A percentile compares a stretch with the other conserved stretches of the same genome.
Evolutionary conservation across 2,888 invertebrate genomes (phyloP).

Genomic region (Zelleria hepariella): DNA sequence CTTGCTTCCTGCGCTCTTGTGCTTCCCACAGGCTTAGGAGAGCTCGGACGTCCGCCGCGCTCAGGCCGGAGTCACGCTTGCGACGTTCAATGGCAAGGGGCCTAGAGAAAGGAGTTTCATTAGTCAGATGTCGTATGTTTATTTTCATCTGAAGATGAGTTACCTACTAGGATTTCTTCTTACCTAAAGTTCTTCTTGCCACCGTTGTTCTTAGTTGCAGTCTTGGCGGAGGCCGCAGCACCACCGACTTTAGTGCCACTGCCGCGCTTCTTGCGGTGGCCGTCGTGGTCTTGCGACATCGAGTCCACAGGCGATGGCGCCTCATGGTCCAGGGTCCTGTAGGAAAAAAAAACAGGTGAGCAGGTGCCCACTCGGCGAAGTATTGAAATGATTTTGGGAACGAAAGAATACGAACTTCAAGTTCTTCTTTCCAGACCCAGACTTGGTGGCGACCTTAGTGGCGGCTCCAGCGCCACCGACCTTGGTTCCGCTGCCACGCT

Average conservation of each 20-base stretch:
- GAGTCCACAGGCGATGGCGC: slow-evolving; percentile 45
- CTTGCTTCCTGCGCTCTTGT: slow-evolving; percentile 67
- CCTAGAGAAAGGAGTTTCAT: slow-evolving; percentile 17
- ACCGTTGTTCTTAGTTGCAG: slow-evolving; percentile 57
- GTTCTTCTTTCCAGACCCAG: slow-evolving; percentile 61
- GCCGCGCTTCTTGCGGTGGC: slow-evolving; percentile 52
- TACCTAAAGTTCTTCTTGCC: slow-evolving; percentile 66
- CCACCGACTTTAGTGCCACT: slow-evolving; percentile 60
- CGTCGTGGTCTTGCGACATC: slow-evolving; percentile 28
- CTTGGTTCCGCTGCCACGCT: slow-evolving; percentile 60
- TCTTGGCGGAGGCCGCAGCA: slow-evolving; percentile 61
- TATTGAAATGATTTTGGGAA: not conserved
- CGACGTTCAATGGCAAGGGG: slow-evolving; percentile 59
- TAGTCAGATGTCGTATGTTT: not conserved
- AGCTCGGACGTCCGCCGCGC: slow-evolving; percentile 74
- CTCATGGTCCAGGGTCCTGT: slow-evolving; percentile 47
- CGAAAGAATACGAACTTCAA: slow-evolving; percentile 40
- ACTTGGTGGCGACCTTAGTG: slow-evolving; percentile 62
- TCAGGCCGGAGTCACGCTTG: slow-evolving; percentile 74
- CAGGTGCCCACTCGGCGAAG: not conserved
- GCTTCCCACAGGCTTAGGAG: slow-evolving; percentile 74
- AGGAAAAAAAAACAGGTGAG: not conserved
- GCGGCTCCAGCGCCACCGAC: slow-evolving; percentile 64
- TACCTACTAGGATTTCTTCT: slow-evolving; percentile 4
- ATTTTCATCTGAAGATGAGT: not conserved